phyloP scores from a whole-genome alignment of 2,888 invertebrate species.

The Drosophila mimica region DNA sequence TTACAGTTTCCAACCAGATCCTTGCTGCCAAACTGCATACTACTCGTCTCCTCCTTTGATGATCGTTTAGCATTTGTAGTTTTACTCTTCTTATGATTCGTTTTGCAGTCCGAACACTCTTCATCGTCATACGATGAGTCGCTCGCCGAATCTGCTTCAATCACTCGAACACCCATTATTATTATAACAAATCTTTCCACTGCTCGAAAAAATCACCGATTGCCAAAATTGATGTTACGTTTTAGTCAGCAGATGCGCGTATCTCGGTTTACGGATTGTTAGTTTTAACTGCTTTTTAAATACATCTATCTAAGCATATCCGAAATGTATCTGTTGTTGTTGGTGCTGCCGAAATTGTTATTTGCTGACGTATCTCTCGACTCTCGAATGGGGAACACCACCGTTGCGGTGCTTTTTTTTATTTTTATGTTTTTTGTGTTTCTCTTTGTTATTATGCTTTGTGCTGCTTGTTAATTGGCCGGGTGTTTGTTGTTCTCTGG shows the following conservation, averaged over 20 bases:
- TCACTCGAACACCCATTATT: constrained; percentile 75
- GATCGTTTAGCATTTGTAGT: constrained; percentile 35
- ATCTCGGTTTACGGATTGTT: constrained; percentile 8
- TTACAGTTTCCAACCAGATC: constrained; percentile 84
- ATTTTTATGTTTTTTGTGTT: background rate
- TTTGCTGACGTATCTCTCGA: constrained; percentile 30
- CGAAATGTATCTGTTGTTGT: constrained; percentile 49
- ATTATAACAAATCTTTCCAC: constrained; percentile 38
- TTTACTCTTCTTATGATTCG: constrained; percentile 35
- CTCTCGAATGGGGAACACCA: constrained; percentile 52
- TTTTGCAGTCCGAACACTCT: constrained; percentile 64
- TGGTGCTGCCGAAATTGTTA: constrained; percentile 26
- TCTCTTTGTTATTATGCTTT: constrained; percentile 3
- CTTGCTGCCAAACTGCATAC: constrained; percentile 48
- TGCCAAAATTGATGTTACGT: constrained; percentile 20
- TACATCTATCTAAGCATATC: constrained; percentile 44
- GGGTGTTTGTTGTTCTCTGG: constrained; percentile 19
- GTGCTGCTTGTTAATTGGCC: constrained; percentile 3
- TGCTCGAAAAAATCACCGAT: constrained; percentile 65
- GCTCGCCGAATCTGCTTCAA: constrained; percentile 72
- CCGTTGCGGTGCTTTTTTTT: constrained; percentile 30
- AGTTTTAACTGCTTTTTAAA: constrained; percentile 19
- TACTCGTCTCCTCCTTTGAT: constrained; percentile 18
- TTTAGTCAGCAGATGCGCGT: constrained; percentile 43
- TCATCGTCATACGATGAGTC: constrained; percentile 78